A percentile compares a stretch with the other conserved stretches of the same genome.
These are phyloP conservation scores for Pandion haliaetus DNA, from an alignment of 2,113 vertebrate genomes.

Conservation along the genomic window DNA sequence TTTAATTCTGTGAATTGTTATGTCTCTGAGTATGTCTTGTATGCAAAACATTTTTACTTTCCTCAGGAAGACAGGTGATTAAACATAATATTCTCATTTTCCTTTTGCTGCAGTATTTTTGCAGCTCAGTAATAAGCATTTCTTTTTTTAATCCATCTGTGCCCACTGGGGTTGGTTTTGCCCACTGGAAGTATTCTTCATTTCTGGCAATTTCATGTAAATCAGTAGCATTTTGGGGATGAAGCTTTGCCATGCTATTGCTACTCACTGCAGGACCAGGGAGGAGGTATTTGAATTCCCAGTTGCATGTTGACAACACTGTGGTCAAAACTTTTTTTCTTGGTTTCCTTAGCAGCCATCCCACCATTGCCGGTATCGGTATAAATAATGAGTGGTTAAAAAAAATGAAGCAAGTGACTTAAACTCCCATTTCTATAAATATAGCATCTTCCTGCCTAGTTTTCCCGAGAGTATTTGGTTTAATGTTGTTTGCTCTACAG, in stretches of 20 bases:
- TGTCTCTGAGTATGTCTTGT: neutral
- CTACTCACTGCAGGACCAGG: neutral
- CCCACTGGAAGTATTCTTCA: neutral
- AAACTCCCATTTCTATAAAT: neutral
- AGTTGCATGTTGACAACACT: neutral
- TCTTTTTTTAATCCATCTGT: neutral
- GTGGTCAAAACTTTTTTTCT: neutral
- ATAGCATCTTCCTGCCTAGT: neutral
- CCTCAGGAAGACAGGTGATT: neutral
- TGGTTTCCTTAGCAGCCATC: neutral
- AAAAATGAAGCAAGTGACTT: neutral
- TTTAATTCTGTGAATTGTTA: slow-evolving; percentile 12
- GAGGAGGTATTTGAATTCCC: neutral
- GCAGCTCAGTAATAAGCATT: neutral
- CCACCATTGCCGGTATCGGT: rapidly evolving
- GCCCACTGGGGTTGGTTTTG: neutral
- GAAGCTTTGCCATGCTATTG: neutral
- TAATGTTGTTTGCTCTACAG: neutral
- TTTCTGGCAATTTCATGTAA: neutral
- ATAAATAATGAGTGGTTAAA: neutral
- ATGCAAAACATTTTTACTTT: slow-evolving; percentile 11
- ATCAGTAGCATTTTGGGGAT: neutral
- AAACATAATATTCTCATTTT: neutral
- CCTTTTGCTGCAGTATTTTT: neutral
- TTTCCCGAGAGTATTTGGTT: neutral